These are phyloP conservation scores for Chelonoidis abingdonii DNA, from an alignment of 2,113 vertebrate genomes.

Conservation along the genomic window DNA sequence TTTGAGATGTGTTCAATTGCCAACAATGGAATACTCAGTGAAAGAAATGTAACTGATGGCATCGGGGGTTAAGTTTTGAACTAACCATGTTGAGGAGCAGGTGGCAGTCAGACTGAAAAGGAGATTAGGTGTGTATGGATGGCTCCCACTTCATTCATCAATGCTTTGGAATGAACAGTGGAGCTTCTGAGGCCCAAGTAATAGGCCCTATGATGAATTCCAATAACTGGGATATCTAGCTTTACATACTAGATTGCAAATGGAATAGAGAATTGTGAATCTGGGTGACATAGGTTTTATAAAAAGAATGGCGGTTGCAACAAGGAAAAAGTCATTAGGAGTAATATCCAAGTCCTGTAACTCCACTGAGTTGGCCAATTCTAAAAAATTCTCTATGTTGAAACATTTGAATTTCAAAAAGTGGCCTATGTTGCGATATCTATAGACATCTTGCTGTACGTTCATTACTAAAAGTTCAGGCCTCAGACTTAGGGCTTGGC, in stretches of 20 bases:
- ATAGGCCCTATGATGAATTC: fast-evolving
- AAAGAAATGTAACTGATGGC: fast-evolving
- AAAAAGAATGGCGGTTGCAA: neutral
- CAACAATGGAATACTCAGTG: neutral
- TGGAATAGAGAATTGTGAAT: neutral
- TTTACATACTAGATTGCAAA: neutral
- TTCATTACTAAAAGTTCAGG: neutral
- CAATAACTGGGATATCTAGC: neutral
- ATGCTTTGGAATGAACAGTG: neutral
- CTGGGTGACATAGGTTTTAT: neutral
- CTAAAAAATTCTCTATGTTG: neutral
- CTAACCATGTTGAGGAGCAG: fast-evolving
- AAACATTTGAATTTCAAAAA: neutral
- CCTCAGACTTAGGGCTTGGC: neutral
- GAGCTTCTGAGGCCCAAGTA: neutral
- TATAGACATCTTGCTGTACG: neutral
- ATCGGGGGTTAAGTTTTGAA: neutral
- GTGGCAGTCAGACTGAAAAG: neutral
- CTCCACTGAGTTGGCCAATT: neutral
- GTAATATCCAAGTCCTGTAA: neutral
- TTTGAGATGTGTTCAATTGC: neutral
- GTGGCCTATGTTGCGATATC: neutral
- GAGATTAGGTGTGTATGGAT: fast-evolving
- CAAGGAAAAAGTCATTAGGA: neutral
- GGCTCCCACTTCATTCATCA: neutral